These are phyloP conservation scores for Oryzias curvinotus DNA, from an alignment of 2,113 vertebrate species.

Conservation along the genomic window DNA sequence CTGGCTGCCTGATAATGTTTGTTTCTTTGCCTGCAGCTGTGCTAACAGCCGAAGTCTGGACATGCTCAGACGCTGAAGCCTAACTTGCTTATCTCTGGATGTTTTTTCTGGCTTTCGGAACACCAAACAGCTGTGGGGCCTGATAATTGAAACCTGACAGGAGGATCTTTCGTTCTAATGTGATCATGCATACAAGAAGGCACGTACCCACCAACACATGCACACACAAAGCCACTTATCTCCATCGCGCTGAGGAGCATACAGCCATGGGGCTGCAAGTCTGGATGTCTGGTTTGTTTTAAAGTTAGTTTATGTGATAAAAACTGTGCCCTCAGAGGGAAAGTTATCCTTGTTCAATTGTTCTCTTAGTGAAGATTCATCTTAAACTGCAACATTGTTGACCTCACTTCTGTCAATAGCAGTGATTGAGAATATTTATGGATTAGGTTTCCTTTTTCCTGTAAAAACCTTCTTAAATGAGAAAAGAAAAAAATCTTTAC, in stretches of 20 bases:
- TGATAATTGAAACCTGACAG: slow-evolving; percentile 65
- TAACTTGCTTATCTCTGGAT: slow-evolving; percentile 22
- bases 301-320: slow-evolving; percentile 3
- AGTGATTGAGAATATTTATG: too few relatives aligned
- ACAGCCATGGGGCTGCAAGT: slow-evolving; percentile 27
- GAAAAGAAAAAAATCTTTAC: too few relatives aligned
- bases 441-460: neutral
- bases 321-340: neutral
- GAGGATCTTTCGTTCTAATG: slow-evolving; percentile 59
- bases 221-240: slow-evolving; percentile 18
- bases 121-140: slow-evolving; percentile 49
- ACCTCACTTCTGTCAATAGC: too few relatives aligned
- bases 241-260: slow-evolving; percentile 2
- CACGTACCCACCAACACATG: slow-evolving; percentile 40
- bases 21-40: slow-evolving; percentile 30
- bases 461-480: neutral
- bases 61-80: slow-evolving; percentile 18
- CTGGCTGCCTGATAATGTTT: slow-evolving; percentile 4
- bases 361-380: neutral
- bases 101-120: slow-evolving; percentile 47
- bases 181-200: slow-evolving; percentile 50
- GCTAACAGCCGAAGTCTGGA: slow-evolving; percentile 24
- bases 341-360: neutral
- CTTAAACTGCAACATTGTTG: too few relatives aligned
- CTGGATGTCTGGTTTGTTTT: slow-evolving; percentile 33